Evolutionary conservation across 1,140 invertebrate species (phyloP).

Genomic region (Wiebesia pumilae): DNA sequence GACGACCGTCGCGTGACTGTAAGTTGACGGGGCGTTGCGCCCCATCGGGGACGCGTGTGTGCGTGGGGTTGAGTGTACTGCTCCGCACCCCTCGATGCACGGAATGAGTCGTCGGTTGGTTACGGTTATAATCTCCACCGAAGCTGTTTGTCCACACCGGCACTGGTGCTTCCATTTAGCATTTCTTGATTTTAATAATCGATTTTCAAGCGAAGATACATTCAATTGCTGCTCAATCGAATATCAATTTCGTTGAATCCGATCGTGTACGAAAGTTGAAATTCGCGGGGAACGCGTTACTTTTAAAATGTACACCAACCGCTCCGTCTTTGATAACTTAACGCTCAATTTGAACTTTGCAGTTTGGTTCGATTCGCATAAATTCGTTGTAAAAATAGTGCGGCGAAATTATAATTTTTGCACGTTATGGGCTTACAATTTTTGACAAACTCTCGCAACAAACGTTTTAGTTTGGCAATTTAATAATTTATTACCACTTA

Average conservation of each 20-base stretch:
- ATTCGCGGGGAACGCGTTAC: too few species aligned
- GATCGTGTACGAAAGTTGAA: too few species aligned
- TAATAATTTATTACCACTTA: background rate
- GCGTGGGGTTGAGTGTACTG: background rate
- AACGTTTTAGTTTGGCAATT: background rate
- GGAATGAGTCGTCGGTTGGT: background rate
- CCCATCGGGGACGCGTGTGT: background rate
- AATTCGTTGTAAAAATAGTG: too few species aligned
- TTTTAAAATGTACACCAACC: too few species aligned
- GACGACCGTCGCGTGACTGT: conserved; percentile 14
- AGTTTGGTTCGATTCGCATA: too few species aligned
- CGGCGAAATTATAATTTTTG: too few species aligned
- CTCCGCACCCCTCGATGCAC: background rate
- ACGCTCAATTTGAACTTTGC: too few species aligned
- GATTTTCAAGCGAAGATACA: background rate
- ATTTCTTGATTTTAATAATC: background rate
- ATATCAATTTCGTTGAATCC: too few species aligned
- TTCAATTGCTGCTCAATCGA: background rate
- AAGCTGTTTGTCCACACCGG: background rate
- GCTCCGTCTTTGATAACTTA: too few species aligned
- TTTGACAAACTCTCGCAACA: background rate
- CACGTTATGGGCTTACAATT: background rate
- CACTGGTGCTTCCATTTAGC: background rate
- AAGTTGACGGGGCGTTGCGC: background rate
- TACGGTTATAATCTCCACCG: background rate